Percentiles rank a stretch among this genome's conserved stretches.
These are phyloP conservation scores for Syrrhaptes paradoxus DNA, from an alignment of 2,113 vertebrate genomes.

Conservation along the genomic window DNA sequence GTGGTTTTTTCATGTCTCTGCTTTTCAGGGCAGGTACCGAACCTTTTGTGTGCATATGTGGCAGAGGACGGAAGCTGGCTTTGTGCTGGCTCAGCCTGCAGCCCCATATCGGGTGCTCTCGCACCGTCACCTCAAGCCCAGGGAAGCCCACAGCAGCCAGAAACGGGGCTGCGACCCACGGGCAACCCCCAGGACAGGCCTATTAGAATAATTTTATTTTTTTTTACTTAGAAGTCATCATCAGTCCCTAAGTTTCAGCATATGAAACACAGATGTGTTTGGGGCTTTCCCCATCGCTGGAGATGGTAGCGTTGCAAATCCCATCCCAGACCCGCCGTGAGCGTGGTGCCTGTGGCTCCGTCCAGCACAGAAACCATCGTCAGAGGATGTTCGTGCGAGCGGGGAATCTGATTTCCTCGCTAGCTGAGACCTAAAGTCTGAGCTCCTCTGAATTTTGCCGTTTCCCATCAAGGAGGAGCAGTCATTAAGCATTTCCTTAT, in stretches of 20 bases:
- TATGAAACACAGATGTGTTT: not conserved
- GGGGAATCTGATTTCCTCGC: not conserved
- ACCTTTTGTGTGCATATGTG: too few species aligned
- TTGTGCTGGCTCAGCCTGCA: too few species aligned
- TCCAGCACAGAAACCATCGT: not conserved
- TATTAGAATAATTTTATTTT: not conserved
- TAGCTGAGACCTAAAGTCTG: constrained; percentile 40
- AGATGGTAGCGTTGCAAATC: not conserved
- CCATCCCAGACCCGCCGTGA: not conserved
- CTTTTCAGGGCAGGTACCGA: not conserved
- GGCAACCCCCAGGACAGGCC: not conserved
- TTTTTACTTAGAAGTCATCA: not conserved
- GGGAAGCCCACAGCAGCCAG: not conserved
- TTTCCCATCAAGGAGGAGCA: constrained; percentile 20
- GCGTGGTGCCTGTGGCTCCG: not conserved
- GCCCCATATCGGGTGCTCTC: not conserved
- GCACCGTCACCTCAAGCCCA: not conserved
- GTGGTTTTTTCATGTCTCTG: not conserved
- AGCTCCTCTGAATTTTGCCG: constrained; percentile 1
- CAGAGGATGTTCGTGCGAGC: not conserved
- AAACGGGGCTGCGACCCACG: not conserved
- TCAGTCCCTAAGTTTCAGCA: not conserved
- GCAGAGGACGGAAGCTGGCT: not conserved
- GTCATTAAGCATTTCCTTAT: constrained; percentile 15
- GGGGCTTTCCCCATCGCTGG: not conserved